Evolutionary conservation across 2,888 invertebrate species (phyloP), one percentile per base, ranked within the genome.

Genomic region (Synanthedon tipuliformis): DNA sequence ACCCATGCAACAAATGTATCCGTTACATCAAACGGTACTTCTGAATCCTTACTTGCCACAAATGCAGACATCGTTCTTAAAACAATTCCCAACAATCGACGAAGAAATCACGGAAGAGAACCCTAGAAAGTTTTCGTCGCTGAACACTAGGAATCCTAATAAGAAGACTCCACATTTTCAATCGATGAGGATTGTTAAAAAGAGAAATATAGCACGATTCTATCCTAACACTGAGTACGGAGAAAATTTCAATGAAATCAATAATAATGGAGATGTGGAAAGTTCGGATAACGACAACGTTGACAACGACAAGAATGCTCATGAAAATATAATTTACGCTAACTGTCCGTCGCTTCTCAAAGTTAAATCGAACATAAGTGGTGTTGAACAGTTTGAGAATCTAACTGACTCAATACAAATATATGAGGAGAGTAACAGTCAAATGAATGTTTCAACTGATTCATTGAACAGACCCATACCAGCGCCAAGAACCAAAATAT

Each of bases 351-450:
- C 78, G n/a, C 59, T 79, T 45, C 67, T 75, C 3, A 75, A 68
- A 71, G 65, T 73, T 1, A 78, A 78, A 56, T 73, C 80, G 4
- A 70, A 80, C 59, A 78, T 84, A 53, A 86, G 83, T 62, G 86
- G 82, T 8, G 71, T 82, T 2, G 83, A 84, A 56, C 68, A 85
- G 55, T 91, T 91, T 71, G 90, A 92, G 71, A 91, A 92, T 68
- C 74, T 92, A 53, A 91, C 90, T 49, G 92, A 92, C 68, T 91
- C 91, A 13, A 91, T 91, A 58, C 91, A 92, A 77, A 89, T 91
- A 34, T 90, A 89, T 57, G 91, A 91, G 71, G 88, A 89, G 57
- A 82, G 73, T 51, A 65, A 71, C 23, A 69, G 78, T 52, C 59
- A 64, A 13, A 61, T 78, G 3, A 76, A 73, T 59, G 57, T 62